Base-by-base conservation (phyloP, 1,140 invertebrate species). In the Cydia splendana region DNA sequence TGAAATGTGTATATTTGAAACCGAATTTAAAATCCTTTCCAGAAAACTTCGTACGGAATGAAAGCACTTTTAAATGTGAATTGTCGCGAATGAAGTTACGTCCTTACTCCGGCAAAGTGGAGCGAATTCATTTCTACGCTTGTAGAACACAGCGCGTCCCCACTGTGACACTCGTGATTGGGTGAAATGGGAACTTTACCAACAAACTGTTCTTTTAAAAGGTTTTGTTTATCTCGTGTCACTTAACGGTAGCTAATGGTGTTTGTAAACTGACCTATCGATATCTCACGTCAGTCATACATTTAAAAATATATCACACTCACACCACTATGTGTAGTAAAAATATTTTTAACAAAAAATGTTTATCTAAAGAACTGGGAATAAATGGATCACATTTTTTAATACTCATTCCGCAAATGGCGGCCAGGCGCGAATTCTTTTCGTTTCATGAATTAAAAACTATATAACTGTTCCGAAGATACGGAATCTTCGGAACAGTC, bases 401-500 rank as follows among this genome's bases (percentile, higher is more conserved):
- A 69, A 45, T 34, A 71, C n/a, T 71, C 67, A 71, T 71, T 71
- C 67, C 67, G 67, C 38, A 71, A 71, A 71, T 71, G 67, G 65
- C 7, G 67, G 38, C 67, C 34, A 20, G n/a, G 67, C 34, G n/a
- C 67, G 34, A 71, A 71, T 71, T 38, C 67, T 71, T 45, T 71
- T 71, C 38, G 67, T 18, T 45, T 13, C 9, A 71, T 30, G 34
- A 71, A 71, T 42, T 71, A 71, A 71, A 42, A 42, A 18, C 67
- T 7, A 71, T 69, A 69, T 45, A 71, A 62, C 34, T 71, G 38
- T 71, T 38, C 67, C 2, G 67, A 45, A 71, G 34, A 71, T 71
- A n/a, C n/a, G n/a, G n/a, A n/a, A n/a, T n/a, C n/a, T n/a, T n/a
- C n/a, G n/a, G n/a, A n/a, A n/a, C n/a, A n/a, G n/a, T n/a, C n/a